Base-by-base conservation (phyloP, 2,797 vertebrate species). In the Gastrophryne carolinensis region DNA sequence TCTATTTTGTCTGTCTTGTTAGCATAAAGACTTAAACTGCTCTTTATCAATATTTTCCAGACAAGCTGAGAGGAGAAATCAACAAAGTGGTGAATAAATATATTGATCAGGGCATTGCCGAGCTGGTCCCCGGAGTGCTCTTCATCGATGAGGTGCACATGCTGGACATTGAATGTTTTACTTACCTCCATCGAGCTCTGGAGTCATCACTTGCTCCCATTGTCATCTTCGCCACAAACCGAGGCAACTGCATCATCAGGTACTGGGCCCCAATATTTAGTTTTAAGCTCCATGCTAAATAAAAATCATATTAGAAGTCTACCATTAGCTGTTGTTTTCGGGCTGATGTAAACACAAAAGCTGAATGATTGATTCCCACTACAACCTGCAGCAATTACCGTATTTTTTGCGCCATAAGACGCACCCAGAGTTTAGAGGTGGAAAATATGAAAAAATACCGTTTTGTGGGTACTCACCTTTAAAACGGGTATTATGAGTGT, bases 71-170 rank as follows among this genome's bases (percentile, higher is more conserved):
- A 30, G 86, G 90, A 2, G 98, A 99, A 85, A 99, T 99, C 82
- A 99, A 99, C 89, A 99, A 99, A 79, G 97, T 99, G 84, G 98
- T 99, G 82, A 99, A 99, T 86, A 96, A 94, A 78, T 99, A 99
- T 84, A 99, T 99, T 0, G 97, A 99, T 85, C 97, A 99, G 83
- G 98, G 98, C 6, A 91, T 99, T 0, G 98, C 97, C 0, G 98
- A 99, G 84, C 89, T 99, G 17, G 98, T 99, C 0, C 98, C 98
- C 0, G 98, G 98, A 0, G 97, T 99, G 50, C 89, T 99, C 61
- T 99, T 99, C 53, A 91, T 99, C 9, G 97, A 99, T 30, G 97
- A 99, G 83, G 98, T 99, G 50, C 98, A 99, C 85, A 99, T 99
- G 96, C 84, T 99, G 85, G 98, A 99, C 85, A 98, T 98, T 0